Evolutionary conservation across 2,888 invertebrate genomes (phyloP).

Genomic region (Tenthredo amoena): DNA sequence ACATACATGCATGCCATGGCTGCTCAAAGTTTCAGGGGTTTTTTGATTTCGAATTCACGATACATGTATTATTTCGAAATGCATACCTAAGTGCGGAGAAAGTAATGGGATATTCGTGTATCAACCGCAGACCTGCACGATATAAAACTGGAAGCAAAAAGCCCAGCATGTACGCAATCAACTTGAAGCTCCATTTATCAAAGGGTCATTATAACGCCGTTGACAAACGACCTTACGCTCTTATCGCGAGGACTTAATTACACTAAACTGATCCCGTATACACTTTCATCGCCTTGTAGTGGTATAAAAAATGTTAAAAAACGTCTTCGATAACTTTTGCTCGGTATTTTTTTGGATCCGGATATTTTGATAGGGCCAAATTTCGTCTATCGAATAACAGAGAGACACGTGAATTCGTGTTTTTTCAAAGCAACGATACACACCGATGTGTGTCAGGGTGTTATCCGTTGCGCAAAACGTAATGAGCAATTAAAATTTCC

Average conservation of each 20-base stretch:
- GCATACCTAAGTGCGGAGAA: neutral
- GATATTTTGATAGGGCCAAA: neutral
- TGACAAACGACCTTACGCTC: constrained; percentile 29
- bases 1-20: too few species aligned
- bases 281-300: neutral
- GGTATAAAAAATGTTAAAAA: neutral
- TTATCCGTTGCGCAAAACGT: constrained; percentile 38
- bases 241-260: constrained; percentile 48
- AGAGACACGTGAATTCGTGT: neutral
- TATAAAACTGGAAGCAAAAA: neutral
- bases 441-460: constrained; percentile 43
- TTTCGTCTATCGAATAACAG: neutral
- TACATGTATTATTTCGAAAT: neutral
- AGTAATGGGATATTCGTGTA: neutral
- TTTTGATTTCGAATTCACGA: neutral
- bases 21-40: neutral
- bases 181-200: constrained; percentile 33
- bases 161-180: neutral
- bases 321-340: too few species aligned
- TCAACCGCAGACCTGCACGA: neutral
- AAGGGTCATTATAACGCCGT: constrained; percentile 42
- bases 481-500: constrained; percentile 40
- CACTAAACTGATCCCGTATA: neutral
- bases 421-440: neutral
- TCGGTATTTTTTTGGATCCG: neutral